Evolutionary conservation across 1,140 invertebrate genomes (phyloP), one percentile per base, ranked within the genome.

Genomic region (Drosophila quadrilineata): DNA sequence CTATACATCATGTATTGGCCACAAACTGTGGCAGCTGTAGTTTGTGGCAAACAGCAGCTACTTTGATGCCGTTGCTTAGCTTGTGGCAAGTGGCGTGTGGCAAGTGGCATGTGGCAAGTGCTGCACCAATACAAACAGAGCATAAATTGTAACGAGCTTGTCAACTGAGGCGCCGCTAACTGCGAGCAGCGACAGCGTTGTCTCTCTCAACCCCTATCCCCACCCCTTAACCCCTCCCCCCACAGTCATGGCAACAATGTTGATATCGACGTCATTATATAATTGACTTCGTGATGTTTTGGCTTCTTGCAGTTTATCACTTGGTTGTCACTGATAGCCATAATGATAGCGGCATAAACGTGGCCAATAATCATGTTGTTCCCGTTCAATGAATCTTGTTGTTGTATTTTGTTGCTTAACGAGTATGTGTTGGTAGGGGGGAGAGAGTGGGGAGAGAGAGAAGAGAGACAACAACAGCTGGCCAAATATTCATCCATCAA

Each of bases 91-190:
- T 41, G 40, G 9, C 33, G 22, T 26, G 10, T 36, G n/a, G n/a
- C n/a, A n/a, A n/a, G 9, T 36, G 48, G 17, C 49, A 19, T 41
- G 58, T 41, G 40, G 9, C 33, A 6, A 22, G 41, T 26, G 38
- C 43, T 38, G 21, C 40, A 14, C 64, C 64, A 62, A 67, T 62
- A 31, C 49, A 67, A 67, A 67, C 57, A 62, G 31, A 53, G 19
- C 57, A 62, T 62, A 62, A 67, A 67, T 67, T 67, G 48, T 41
- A 67, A 62, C 57, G 48, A 62, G 64, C 64, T 33, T 67, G 64
- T 62, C 57, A 26, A 52, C 21, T 21, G 43, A 8, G 31, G 26
- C 35, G 31, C 49, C 29, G 29, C 54, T 50, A 56, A 36, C 17
- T 52, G 46, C 49, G 40, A 10, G n/a, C 45, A 14, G 31, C 28